Base-by-base conservation (phyloP, 37 sponge, comb jelly and placozoan genomes). In the Halisarca cf. caerulea region DNA sequence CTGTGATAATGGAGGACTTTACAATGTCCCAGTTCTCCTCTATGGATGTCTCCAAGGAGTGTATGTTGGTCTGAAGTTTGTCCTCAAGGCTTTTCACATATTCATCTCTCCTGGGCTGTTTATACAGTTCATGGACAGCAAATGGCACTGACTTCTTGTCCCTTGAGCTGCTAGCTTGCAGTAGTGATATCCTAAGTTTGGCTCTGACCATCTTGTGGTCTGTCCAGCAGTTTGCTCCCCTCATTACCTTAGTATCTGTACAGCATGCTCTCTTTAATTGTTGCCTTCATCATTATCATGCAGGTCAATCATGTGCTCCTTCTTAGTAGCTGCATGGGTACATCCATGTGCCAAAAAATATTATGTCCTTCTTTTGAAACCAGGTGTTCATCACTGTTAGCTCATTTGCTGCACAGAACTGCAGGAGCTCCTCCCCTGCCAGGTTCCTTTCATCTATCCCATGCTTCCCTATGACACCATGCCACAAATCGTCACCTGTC, bases 361-460 rank as follows among this genome's bases (percentile, higher is more conserved):
- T 73, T n/a, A 59, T 59, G 33, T n/a, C 28, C 81, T 60, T 86
- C 81, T 66, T 79, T 33, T 79, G 36, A 80, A 80, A 80, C 80
- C 21, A 37, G 27, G 87, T 80, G 58, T 61, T 80, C 81, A 86
- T 86, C 33, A 86, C 71, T 37, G 81, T 43, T 24, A 80, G 47
- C 41, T 60, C 69, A 81, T 86, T 80, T 37, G 45, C 23, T 32
- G 86, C 64, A 85, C 86, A 85, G 66, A 58, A 78, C 21, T 23
- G 43, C 34, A 80, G 69, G 55, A 86, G 54, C 9, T 41, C 69
- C 45, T 82, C 74, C 11, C 82, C 88, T 32, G 41, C 80, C 86
- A 59, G 43, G 45, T 78, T 85, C 64, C 60, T 85, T 27, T 84
- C 77, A 27, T 70, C 86, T 25, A 85, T 8, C 42, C 86, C 86